Percentiles rank a stretch among this genome's conserved stretches.
Evolutionary conservation across 1,140 invertebrate species (phyloP).

Genomic region (Trypoxylus dichotomus): DNA sequence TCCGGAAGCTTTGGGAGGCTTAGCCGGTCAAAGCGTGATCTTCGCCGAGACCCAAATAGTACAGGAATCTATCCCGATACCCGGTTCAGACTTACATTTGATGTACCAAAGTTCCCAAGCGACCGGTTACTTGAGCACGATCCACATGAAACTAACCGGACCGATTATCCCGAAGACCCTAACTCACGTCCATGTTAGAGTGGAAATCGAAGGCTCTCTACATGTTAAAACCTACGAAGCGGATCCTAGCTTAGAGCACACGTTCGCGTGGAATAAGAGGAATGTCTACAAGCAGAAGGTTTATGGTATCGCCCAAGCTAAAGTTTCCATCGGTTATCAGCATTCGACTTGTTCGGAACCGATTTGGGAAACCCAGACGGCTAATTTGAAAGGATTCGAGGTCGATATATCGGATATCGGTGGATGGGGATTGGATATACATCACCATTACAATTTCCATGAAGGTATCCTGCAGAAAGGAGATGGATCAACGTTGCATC

Average conservation of each 20-base stretch:
- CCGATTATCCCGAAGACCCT: conserved; percentile 76
- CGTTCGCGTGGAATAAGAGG: conserved; percentile 95
- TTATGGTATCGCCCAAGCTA: conserved; percentile 84
- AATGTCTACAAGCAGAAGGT: conserved; percentile 98
- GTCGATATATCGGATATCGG: conserved; percentile 96
- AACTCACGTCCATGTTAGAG: conserved; percentile 84
- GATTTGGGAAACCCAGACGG: conserved; percentile 93
- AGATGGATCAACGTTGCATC: conserved; percentile 86
- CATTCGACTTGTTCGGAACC: conserved; percentile 83
- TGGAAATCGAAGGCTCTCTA: conserved; percentile 88
- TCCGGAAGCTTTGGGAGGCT: conserved; percentile 80
- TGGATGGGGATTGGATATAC: conserved; percentile 96
- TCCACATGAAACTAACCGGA: conserved; percentile 88
- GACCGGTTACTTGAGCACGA: conserved; percentile 88
- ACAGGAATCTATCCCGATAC: conserved; percentile 91
- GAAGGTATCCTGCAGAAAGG: conserved; percentile 96
- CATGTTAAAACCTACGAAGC: conserved; percentile 93
- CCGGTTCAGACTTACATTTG: conserved; percentile 87
- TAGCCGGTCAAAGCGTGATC: conserved; percentile 78
- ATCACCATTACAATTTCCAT: conserved; percentile 98
- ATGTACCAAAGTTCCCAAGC: conserved; percentile 92
- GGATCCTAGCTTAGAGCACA: conserved; percentile 91
- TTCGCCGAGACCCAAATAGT: conserved; percentile 92
- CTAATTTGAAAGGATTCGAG: conserved; percentile 93
- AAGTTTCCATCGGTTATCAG: conserved; percentile 92